Evolutionary conservation across 1,140 invertebrate species (phyloP).

Genomic region (Meloidogyne exigua): DNA sequence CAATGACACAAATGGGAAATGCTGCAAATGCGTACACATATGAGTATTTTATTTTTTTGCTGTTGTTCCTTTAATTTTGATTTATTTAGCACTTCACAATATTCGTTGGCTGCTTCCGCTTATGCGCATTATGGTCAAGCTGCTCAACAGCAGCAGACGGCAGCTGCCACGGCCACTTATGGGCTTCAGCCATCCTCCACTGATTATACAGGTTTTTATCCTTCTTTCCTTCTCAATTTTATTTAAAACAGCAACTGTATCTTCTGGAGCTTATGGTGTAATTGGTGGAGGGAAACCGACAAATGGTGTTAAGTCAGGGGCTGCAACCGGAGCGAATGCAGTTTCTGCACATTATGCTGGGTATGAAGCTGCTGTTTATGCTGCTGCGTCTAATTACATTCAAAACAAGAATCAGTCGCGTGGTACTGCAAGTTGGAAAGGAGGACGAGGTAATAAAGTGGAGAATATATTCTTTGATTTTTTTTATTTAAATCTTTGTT

Average conservation of each 20-base stretch:
- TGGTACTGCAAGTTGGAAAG: neutral
- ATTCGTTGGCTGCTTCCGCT: constrained; percentile 30
- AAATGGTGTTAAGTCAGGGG: neutral
- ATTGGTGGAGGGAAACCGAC: constrained; percentile 22
- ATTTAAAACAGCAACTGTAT: neutral
- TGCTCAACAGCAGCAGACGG: constrained; percentile 27
- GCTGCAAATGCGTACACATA: constrained; percentile 17
- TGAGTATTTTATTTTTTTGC: neutral
- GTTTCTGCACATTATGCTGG: constrained; percentile 31
- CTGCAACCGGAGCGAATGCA: constrained; percentile 19
- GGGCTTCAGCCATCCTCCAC: constrained; percentile 6
- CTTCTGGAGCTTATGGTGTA: constrained; percentile 15
- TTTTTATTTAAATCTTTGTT: neutral
- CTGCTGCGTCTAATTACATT: constrained; percentile 39
- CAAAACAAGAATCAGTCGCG: constrained; percentile 25
- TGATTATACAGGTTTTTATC: constrained; percentile 18
- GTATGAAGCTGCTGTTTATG: constrained; percentile 44
- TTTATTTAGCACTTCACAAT: constrained; percentile 22
- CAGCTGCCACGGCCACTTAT: constrained; percentile 15
- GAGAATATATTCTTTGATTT: neutral
- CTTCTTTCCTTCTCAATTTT: neutral
- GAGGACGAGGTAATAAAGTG: constrained; percentile 28
- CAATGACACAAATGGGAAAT: constrained; percentile 2
- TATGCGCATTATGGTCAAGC: constrained; percentile 36
- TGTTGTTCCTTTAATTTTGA: neutral